These are phyloP conservation scores for Ditula angustiorana DNA, from an alignment of 2,888 invertebrate genomes.

Conservation along the genomic window DNA sequence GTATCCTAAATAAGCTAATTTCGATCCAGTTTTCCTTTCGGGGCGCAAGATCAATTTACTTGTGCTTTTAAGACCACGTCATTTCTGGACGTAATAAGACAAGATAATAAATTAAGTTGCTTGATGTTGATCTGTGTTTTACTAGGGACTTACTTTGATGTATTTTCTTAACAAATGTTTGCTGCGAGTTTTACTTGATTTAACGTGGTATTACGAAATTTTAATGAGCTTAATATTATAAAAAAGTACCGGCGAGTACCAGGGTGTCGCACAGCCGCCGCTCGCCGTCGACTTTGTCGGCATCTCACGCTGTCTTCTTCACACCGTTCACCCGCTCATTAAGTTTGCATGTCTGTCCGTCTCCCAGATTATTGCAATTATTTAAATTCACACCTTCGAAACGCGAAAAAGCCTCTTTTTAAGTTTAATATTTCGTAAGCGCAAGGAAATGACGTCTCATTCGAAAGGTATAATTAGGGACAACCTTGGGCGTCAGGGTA, in stretches of 20 bases:
- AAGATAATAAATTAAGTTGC: too few relatives aligned
- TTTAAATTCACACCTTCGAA: conserved; percentile 85
- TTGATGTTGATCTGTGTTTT: too few relatives aligned
- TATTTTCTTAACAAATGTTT: not conserved
- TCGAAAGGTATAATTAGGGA: conserved; percentile 84
- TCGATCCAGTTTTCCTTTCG: conserved; percentile 19
- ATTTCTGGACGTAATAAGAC: not conserved
- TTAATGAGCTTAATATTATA: conserved; percentile 32
- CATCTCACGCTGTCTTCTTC: conserved; percentile 67
- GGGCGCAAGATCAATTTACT: conserved; percentile 9
- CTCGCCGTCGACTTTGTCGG: conserved; percentile 54
- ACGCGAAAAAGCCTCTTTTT: conserved; percentile 80
- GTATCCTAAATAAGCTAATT: conserved; percentile 23
- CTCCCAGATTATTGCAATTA: conserved; percentile 82
- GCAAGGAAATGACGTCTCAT: conserved; percentile 84
- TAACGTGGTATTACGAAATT: conserved; percentile 16
- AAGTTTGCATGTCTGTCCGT: conserved; percentile 79
- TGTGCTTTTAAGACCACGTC: too few relatives aligned
- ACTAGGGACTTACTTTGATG: too few relatives aligned
- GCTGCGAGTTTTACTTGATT: not conserved
- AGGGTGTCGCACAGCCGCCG: conserved; percentile 15
- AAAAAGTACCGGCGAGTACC: conserved; percentile 14
- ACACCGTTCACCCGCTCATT: conserved; percentile 72
- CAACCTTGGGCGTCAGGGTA: conserved; percentile 76
- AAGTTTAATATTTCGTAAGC: conserved; percentile 82